Evolutionary conservation across 2,888 invertebrate species (phyloP).

Genomic region (Lasioglossum oenotherae): DNA sequence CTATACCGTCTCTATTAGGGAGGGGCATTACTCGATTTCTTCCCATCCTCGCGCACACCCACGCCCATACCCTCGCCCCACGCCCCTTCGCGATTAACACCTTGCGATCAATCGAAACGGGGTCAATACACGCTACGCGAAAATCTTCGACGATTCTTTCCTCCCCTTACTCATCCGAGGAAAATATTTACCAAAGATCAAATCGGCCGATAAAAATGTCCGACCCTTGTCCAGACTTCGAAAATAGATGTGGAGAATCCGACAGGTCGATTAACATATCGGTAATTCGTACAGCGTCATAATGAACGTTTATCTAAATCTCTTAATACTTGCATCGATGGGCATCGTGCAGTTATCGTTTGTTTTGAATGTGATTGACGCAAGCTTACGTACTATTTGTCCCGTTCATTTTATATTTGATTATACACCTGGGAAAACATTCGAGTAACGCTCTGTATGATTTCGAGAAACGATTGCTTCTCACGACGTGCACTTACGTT

Average conservation of each 20-base stretch:
- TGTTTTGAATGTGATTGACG: not conserved
- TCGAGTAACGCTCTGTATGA: too few species aligned
- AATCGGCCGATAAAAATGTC: not conserved
- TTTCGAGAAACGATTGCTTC: too few species aligned
- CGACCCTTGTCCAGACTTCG: not conserved
- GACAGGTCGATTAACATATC: not conserved
- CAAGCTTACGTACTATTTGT: too few species aligned
- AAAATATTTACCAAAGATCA: not conserved
- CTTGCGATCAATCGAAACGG: not conserved
- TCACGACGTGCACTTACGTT: too few species aligned
- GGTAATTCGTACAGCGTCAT: not conserved
- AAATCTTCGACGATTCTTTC: not conserved
- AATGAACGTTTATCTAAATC: not conserved
- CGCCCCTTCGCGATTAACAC: conserved; percentile 29
- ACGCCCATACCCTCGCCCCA: too few species aligned
- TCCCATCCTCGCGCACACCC: not conserved
- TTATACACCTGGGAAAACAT: too few species aligned
- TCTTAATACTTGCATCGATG: not conserved
- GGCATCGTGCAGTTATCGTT: not conserved
- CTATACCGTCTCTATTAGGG: not conserved
- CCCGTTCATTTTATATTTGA: not conserved
- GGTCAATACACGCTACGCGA: not conserved
- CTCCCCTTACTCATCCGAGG: not conserved
- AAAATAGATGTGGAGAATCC: not conserved
- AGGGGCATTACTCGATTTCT: conserved; percentile 38